Evolutionary conservation across 35 echinoderm and acorn worm genomes (phyloP).

Genomic region (Acanthaster planci): DNA sequence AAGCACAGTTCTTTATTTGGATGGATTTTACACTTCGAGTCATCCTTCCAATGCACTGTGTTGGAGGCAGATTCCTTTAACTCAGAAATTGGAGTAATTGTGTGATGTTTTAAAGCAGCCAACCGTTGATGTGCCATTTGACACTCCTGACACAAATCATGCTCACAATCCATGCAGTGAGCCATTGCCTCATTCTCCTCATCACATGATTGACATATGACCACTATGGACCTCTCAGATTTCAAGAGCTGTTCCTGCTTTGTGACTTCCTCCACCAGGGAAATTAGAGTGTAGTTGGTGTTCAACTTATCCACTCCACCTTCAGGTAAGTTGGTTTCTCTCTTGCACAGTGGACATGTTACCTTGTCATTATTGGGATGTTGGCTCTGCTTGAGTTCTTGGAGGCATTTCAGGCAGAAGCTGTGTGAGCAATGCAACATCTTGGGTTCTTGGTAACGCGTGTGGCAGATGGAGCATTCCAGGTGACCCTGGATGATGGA

Average conservation of each 20-base stretch:
- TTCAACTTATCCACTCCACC: neutral
- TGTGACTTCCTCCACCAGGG: neutral
- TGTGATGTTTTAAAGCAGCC: neutral
- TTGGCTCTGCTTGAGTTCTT: slow-evolving; percentile 1
- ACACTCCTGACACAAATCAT: neutral
- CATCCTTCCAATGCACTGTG: no score
- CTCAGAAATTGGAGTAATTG: neutral
- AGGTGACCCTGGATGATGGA: neutral
- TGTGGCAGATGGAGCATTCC: slow-evolving; percentile 16
- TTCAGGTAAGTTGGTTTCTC: slow-evolving; percentile 1
- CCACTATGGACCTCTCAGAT: neutral
- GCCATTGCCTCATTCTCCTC: neutral
- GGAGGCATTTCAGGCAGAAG: slow-evolving; percentile 11
- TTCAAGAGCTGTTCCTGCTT: neutral
- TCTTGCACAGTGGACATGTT: neutral
- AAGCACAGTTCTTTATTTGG: neutral
- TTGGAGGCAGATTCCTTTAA: neutral
- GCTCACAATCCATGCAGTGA: neutral
- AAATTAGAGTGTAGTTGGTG: neutral
- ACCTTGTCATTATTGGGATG: neutral
- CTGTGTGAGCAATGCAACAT: slow-evolving; percentile 15
- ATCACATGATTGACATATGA: slow-evolving; percentile 15
- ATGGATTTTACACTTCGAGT: neutral
- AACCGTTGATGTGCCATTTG: slow-evolving; percentile 10
- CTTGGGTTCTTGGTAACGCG: slow-evolving; percentile 8